A percentile compares a stretch with the other conserved stretches of the same genome.
Conservation (phyloP, 2,113 vertebrate genomes). For the Channa maculata region DNA sequence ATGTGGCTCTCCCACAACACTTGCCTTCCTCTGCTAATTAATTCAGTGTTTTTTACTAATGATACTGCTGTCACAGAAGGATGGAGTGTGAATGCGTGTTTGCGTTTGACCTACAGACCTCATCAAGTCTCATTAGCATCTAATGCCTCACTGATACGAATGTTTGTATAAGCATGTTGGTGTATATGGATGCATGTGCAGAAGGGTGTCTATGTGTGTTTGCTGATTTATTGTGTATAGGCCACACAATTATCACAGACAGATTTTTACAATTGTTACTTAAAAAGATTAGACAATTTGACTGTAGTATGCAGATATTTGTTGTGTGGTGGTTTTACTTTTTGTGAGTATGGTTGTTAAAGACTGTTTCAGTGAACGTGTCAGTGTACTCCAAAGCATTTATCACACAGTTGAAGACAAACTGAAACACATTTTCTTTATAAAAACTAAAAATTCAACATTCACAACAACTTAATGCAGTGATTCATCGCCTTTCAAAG, state of each 20-base stretch:
- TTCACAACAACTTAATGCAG: background rate
- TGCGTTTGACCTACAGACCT: constrained; percentile 42
- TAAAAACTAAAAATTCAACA: background rate
- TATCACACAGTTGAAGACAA: background rate
- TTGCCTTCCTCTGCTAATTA: constrained; percentile 52
- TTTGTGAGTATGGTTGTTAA: too few relatives aligned
- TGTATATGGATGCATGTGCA: background rate
- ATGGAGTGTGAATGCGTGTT: constrained; percentile 14
- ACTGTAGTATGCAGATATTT: background rate
- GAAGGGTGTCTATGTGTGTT: background rate
- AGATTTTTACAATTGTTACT: background rate
- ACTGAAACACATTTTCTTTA: background rate
- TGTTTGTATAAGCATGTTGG: background rate
- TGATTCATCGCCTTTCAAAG: too few relatives aligned
- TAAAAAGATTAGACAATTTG: background rate
- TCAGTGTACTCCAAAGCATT: too few relatives aligned
- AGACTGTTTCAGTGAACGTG: background rate
- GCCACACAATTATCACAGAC: background rate
- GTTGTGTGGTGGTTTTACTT: background rate
- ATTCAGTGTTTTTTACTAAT: constrained; percentile 46
- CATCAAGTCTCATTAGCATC: constrained; percentile 49
- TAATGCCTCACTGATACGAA: constrained; percentile 21
- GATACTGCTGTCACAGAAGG: constrained; percentile 31
- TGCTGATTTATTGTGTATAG: background rate
- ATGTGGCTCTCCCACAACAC: constrained; percentile 39